These are phyloP conservation scores for Clarias gariepinus DNA, from an alignment of 2,113 vertebrate species.

Conservation along the genomic window DNA sequence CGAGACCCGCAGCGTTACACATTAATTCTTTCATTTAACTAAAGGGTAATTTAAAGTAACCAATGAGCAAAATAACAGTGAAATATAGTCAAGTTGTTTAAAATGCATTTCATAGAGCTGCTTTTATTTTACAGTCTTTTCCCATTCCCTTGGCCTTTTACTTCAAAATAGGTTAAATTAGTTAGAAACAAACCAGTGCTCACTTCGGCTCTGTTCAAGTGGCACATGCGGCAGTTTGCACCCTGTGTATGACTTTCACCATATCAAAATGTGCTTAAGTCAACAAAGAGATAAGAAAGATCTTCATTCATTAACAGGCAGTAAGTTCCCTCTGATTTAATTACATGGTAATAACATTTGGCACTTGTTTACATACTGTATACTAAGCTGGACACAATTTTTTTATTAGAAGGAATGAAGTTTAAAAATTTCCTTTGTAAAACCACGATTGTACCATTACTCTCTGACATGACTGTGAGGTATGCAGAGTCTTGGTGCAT, in stretches of 20 bases:
- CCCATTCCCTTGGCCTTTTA: background rate
- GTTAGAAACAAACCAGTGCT: background rate
- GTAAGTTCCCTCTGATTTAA: constrained; percentile 37
- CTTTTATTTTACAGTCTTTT: background rate
- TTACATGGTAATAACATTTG: constrained; percentile 48
- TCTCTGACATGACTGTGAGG: constrained; percentile 34
- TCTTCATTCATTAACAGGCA: background rate
- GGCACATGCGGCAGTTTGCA: background rate
- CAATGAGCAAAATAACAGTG: background rate
- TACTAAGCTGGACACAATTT: constrained; percentile 22
- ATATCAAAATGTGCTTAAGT: constrained; percentile 1
- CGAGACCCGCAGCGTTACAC: no score
- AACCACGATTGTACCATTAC: constrained; percentile 52
- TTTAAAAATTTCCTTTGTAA: constrained; percentile 41
- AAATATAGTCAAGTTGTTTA: background rate
- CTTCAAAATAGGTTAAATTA: constrained; percentile 6
- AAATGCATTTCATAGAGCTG: background rate
- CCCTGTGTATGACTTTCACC: background rate
- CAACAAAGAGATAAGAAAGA: constrained; percentile 30
- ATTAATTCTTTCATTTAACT: background rate
- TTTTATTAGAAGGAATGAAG: constrained; percentile 33
- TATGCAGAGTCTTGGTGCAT: constrained; percentile 17
- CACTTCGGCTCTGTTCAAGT: background rate
- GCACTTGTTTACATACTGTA: constrained; percentile 43
- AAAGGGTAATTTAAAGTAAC: background rate